Base-by-base conservation (phyloP, 2,113 vertebrate species). In the Clarias magur region DNA sequence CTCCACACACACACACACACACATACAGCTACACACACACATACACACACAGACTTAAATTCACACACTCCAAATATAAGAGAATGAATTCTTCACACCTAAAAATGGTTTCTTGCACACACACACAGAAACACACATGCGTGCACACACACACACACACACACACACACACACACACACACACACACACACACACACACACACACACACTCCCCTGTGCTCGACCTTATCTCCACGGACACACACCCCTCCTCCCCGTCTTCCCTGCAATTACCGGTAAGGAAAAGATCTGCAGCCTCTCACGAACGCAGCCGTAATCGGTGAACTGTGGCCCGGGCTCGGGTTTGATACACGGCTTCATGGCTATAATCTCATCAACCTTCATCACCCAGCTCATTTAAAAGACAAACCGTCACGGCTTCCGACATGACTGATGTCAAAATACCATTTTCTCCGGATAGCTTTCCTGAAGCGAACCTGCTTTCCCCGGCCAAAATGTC, bases 1-100 rank as follows among this genome's bases (percentile, higher is more conserved):
- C 86, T 88, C 65, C 48, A 81, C 38, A 83, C 88, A 85, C 63
- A 62, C 62, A 76, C 85, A 73, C 88, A 92, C 88, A 92, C 93
- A 91, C 88, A 93, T 90, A 91, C 86, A 79, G n/a, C n/a, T 75
- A 82, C 38, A 38, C 80, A 83, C 65, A 80, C 85, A 73, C 81
- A 83, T 54, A 86, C 65, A 88, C 80, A 83, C 80, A 83, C 42
- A 89, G 80, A 83, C 54, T 1, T 3, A 73, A 42, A 73, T 42
- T 42, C 70, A 48, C 19, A 42, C 73, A 78, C 73, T 54, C 54
- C 48, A 54, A 78, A 78, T 78, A 78, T 16, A 5, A 78, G 15
- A 54, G 42, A 76, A 53, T 54, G 73, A 23, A 76, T 76, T 76
- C 23, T n/a, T 76, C 42, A 75, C 72, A 75, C 72, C 72, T 12